Evolutionary conservation across 2,797 vertebrate genomes (phyloP).

Genomic region (Tokudaia tokunoshimensis): DNA sequence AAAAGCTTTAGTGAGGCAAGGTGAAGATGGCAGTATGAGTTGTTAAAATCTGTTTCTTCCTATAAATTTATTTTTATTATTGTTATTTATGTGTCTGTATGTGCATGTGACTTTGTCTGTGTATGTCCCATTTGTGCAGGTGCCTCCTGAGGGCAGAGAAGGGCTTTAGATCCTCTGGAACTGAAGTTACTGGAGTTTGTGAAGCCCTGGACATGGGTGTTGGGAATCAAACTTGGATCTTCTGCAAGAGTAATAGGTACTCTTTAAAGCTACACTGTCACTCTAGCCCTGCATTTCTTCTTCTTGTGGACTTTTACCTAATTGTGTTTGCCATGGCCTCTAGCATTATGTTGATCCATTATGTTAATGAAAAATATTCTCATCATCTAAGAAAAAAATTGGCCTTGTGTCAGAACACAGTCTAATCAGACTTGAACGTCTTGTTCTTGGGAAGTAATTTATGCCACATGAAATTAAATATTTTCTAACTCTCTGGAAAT

Average conservation of each 20-base stretch:
- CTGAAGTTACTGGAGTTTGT: background rate
- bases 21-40: background rate
- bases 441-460: slow-evolving; percentile 23
- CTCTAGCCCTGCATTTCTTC: background rate
- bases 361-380: background rate
- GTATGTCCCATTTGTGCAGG: background rate
- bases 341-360: background rate
- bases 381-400: background rate
- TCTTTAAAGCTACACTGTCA: background rate
- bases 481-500: background rate
- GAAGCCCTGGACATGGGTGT: background rate
- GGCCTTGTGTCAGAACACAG: background rate
- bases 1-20: background rate
- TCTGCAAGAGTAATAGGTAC: no score
- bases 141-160: background rate
- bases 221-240: background rate
- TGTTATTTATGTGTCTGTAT: background rate
- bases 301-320: background rate
- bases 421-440: background rate
- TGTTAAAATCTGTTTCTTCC: background rate
- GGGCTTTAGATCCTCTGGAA: background rate
- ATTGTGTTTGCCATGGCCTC: background rate
- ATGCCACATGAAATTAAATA: background rate
- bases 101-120: background rate
- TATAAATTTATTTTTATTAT: background rate